Base-by-base conservation (phyloP, 2,888 invertebrate species). In the Hemicrepidius hirtus region DNA sequence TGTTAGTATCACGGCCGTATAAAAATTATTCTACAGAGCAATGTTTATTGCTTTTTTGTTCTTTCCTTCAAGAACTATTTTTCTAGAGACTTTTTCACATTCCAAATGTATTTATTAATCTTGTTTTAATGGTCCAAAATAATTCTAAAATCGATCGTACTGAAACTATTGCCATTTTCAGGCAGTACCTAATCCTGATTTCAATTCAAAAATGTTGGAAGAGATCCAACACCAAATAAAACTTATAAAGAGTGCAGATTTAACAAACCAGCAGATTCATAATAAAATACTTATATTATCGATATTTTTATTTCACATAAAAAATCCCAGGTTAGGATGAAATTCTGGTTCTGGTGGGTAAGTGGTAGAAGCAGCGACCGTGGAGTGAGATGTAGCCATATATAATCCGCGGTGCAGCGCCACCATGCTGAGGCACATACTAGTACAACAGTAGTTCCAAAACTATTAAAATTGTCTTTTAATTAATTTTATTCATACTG, bases 351-450 rank as follows among this genome's bases (percentile, higher is more conserved):
- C 74, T 66, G 53, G 64, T 67, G 66, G 62, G 68, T 66, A 68
- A 69, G 70, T 68, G 76, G 66, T 71, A 71, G 74, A 68, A 75
- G 74, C 72, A 60, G 74, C 75, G 77, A 76, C 74, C 75, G 71
- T 69, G 75, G 77, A 80, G 77, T 79, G 76, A 78, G 79, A 79
- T 80, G 80, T 80, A 80, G 78, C 71, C 77, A 79, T 79, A 80
- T 79, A 81, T 81, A 79, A 81, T 78, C 76, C 69, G 57, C 57
- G 72, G 60, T 74, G 71, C 79, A 79, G 79, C 78, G 80, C 80
- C 79, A 78, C 78, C 80, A 79, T 78, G 79, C 80, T 81, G 80
- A 41, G 80, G 74, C 73, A 71, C 60, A 74, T 57, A 68, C 74
- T 64, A 60, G 53, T 70, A 55, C 65, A 40, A 63, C 78, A 76